These are phyloP conservation scores for Taxidea taxus DNA, from an alignment of 2,113 vertebrate genomes.

Conservation along the genomic window DNA sequence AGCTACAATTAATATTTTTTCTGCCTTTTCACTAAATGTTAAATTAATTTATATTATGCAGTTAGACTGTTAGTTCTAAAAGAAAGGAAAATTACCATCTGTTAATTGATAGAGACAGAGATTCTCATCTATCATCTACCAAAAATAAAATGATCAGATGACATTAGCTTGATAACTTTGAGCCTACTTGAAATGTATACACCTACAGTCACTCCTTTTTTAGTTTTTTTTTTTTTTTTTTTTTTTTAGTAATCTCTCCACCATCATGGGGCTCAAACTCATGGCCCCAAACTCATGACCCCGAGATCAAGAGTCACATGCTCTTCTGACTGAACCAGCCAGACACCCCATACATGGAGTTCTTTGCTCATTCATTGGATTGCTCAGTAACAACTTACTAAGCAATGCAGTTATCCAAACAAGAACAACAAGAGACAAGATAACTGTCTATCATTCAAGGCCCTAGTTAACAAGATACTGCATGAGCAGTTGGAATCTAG, in stretches of 20 bases:
- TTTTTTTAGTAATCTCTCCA: not conserved
- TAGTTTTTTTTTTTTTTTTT: not conserved
- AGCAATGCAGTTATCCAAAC: not conserved
- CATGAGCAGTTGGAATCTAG: not conserved
- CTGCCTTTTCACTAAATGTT: not conserved
- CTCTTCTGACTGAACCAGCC: not conserved
- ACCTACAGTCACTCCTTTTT: not conserved
- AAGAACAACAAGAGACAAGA: not conserved
- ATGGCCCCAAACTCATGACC: not conserved
- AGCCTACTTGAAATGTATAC: not conserved
- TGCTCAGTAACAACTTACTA: not conserved
- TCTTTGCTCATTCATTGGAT: not conserved
- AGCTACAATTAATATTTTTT: not conserved
- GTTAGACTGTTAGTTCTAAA: not conserved
- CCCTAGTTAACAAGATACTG: not conserved
- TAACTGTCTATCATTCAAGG: not conserved
- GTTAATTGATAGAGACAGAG: not conserved
- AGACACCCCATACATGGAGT: not conserved
- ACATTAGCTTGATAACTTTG: not conserved
- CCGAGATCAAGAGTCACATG: not conserved
- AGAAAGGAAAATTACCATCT: not conserved
- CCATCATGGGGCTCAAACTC: not conserved
- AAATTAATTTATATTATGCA: not conserved
- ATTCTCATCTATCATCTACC: not conserved
- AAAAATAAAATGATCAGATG: not conserved